Percentiles rank a stretch among this genome's conserved stretches.
Evolutionary conservation across 2,888 invertebrate genomes (phyloP).

Genomic region (Anoncus sp.): DNA sequence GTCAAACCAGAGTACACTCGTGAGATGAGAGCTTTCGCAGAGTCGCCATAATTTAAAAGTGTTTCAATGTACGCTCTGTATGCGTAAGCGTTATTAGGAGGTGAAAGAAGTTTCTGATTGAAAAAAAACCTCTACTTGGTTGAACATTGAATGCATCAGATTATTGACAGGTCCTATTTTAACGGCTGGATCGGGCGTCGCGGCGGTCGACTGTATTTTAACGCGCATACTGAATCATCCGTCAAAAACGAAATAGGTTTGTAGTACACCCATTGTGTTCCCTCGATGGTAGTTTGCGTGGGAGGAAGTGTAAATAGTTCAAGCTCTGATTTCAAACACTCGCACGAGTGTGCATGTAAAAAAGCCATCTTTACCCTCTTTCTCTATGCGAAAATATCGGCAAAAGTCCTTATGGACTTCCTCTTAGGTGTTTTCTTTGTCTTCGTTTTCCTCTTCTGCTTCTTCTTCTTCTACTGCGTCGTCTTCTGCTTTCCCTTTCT

Average conservation of each 20-base stretch:
- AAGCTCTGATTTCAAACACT: too few species aligned
- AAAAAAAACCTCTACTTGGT: constrained; percentile 65
- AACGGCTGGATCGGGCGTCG: neutral
- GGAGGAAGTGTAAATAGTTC: too few species aligned
- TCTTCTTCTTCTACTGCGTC: constrained; percentile 2
- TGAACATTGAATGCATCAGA: constrained; percentile 57
- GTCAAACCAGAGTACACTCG: too few species aligned
- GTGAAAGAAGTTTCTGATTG: neutral
- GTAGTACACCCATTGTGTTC: constrained; percentile 33
- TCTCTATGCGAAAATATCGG: constrained; percentile 9
- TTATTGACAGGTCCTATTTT: constrained; percentile 67
- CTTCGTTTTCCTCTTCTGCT: too few species aligned
- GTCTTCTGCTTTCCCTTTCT: neutral
- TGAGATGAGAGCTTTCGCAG: too few species aligned
- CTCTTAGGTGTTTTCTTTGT: too few species aligned
- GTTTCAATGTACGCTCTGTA: neutral
- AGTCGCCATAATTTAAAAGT: too few species aligned
- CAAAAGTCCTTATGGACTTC: constrained; percentile 8
- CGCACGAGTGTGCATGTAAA: constrained; percentile 9
- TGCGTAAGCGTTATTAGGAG: too few species aligned
- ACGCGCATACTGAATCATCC: constrained; percentile 65
- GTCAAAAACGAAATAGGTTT: too few species aligned
- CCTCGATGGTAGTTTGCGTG: too few species aligned
- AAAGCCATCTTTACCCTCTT: constrained; percentile 20
- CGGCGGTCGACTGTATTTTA: constrained; percentile 38